Evolutionary conservation across 2,888 invertebrate species (phyloP), one percentile per base, ranked within the genome.

Genomic region (Penaeus monodon): DNA sequence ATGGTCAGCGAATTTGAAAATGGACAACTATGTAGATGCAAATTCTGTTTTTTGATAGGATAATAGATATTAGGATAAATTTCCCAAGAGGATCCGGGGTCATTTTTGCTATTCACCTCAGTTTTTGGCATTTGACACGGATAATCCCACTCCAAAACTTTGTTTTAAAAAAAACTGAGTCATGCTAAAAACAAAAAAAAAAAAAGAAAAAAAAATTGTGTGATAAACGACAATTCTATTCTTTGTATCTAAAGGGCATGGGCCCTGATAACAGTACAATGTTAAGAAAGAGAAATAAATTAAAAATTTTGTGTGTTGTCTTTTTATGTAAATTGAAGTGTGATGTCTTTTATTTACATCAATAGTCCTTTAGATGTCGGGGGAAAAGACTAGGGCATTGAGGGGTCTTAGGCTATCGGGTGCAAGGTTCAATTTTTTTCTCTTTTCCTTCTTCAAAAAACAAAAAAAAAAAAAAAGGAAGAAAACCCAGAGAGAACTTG

Each of bases 231-330:
- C 82, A 86, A 82, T 79, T 82, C 70, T 70, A 68, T 82, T 78
- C 84, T 78, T 83, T 83, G 86, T 86, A 86, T 86, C 86, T 86
- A 82, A 86, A 81, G 70, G 78, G 78, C 82, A 74, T 86, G 78
- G 86, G 86, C 86, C 86, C 82, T 77, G 79, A 79, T 82, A 82
- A 86, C 82, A 86, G 86, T 86, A 86, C 86, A 86, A 86, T 78
- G 82, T 82, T 86, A 82, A 77, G 82, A 82, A 86, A 86, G 86
- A 86, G 82, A 82, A 86, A 86, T 79, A 82, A 82, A 83, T 76
- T 77, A 77, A 86, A 84, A 82, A 82, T 83, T 78, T 68, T 86
- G 44, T 81, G 81, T 86, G 86, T 82, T 86, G 86, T 86, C 83
- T 82, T 66, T 86, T 86, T 82, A 80, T 49, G 78, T 84, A 78